Evolutionary conservation across 2,888 invertebrate species (phyloP), one percentile per base, ranked within the genome.

Genomic region (Blastobasis lacticolella): DNA sequence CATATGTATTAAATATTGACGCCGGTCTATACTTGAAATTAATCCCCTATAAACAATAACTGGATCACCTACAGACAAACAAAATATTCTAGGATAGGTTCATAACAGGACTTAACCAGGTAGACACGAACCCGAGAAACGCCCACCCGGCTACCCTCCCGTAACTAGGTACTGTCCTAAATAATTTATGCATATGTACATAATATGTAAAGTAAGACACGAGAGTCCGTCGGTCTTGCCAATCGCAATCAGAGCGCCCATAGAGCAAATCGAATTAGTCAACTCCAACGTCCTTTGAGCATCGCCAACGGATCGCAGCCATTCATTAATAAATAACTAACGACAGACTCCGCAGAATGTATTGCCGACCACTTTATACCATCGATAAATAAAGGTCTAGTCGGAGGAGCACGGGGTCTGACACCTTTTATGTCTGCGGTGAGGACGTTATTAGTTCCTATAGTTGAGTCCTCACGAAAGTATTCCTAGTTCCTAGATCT

Each of bases 241-340:
- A 66, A 56, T 54, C 64, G 78, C 78, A 84, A 86, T 85, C 82
- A 84, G 73, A 73, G 73, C 74, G 72, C 70, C 69, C 73, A 74
- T 65, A 69, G 69, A 67, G 75, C 74, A 81, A 81, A 83, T 81
- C 73, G 74, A 80, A 82, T 83, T 81, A 81, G 80, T 78, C 72
- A 73, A 75, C 72, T 73, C 73, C 73, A 67, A 69, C 68, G 66
- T 74, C 78, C 79, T 84, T 81, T 83, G 78, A 81, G 71, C 71
- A 67, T 67, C 68, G 68, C 62, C 67, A 68, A 66, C 68, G 68
- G 71, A 73, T 74, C 69, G 63, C 67, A 71, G 72, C 64, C 69
- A 72, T 73, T 73, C 71, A 76, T 79, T 76, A 75, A 75, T 74
- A 71, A 69, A 72, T 67, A 68, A 58, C 62, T 57, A 54, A 55